Conservation (phyloP, 2,797 vertebrate genomes). For the Sphenodon punctatus region DNA sequence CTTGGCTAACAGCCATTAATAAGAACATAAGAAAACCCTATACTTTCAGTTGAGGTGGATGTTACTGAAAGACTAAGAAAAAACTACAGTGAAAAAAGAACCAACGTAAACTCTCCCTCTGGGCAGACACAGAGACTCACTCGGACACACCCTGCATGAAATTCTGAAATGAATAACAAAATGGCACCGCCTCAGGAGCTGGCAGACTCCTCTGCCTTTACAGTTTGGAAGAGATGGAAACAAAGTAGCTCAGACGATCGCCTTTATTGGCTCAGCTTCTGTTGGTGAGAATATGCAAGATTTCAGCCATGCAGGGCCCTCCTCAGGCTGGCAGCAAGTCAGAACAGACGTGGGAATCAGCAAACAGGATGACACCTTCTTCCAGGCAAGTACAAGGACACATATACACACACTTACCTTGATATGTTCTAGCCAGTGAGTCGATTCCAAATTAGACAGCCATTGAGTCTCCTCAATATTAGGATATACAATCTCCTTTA, state of each 20-base stretch:
- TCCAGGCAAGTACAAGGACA: not conserved
- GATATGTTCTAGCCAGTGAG: conserved; percentile 98
- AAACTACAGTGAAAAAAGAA: not conserved
- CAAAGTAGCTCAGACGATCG: too few relatives aligned
- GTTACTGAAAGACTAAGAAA: not conserved
- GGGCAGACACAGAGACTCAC: not conserved
- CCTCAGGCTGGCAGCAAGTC: too few relatives aligned
- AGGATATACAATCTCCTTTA: conserved; percentile 95
- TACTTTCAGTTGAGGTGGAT: not conserved
- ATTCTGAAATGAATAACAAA: not conserved
- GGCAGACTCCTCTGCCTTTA: not conserved
- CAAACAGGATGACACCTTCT: not conserved
- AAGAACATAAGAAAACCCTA: not conserved
- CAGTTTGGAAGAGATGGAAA: too few relatives aligned
- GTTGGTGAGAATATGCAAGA: too few relatives aligned
- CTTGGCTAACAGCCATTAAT: too few relatives aligned
- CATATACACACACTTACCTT: conserved; percentile 79
- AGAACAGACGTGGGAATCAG: not conserved
- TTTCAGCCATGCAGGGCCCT: too few relatives aligned
- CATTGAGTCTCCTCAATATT: conserved; percentile 95
- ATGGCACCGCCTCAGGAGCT: not conserved
- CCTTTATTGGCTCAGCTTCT: too few relatives aligned
- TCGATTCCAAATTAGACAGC: conserved; percentile 96
- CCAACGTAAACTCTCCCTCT: not conserved
- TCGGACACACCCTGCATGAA: not conserved